phyloP scores from a whole-genome alignment of 1,140 invertebrate genomes.

The Eriosoma lanigerum region DNA sequence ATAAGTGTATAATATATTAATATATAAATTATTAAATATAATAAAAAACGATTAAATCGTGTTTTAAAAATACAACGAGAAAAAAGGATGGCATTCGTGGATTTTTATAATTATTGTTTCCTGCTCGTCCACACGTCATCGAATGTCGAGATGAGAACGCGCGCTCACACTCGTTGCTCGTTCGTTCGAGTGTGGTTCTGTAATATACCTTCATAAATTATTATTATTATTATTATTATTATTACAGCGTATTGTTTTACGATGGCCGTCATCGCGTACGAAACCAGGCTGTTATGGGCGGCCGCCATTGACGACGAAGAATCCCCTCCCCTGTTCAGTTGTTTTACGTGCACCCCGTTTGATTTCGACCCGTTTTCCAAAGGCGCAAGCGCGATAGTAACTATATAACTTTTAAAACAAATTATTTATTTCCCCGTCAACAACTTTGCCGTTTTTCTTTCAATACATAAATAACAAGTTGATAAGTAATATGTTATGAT shows the following conservation, averaged over 20 bases:
- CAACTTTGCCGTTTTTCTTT: too few relatives aligned
- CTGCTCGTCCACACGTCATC: too few relatives aligned
- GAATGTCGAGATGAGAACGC: neutral
- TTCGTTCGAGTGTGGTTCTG: neutral
- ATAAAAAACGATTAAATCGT: too few relatives aligned
- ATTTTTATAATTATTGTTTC: neutral
- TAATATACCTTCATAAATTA: conserved; percentile 1
- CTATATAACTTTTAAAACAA: too few relatives aligned
- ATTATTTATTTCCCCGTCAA: too few relatives aligned
- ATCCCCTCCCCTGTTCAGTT: neutral
- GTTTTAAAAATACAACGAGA: too few relatives aligned
- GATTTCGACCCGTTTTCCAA: neutral
- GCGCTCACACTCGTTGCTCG: neutral
- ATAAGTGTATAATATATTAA: too few relatives aligned
- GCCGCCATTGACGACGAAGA: conserved; percentile 25
- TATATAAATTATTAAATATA: too few relatives aligned
- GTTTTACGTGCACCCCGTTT: neutral
- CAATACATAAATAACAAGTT: too few relatives aligned
- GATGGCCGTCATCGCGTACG: conserved; percentile 2
- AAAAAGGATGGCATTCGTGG: too few relatives aligned
- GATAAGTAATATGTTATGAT: too few relatives aligned
- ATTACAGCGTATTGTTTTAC: conserved; percentile 36
- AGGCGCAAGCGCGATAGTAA: too few relatives aligned
- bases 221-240: neutral
- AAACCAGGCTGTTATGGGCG: conserved; percentile 7